Percentiles rank a stretch among this genome's conserved stretches.
Conservation (phyloP, 2,797 vertebrate genomes). For the Chelon auratus region DNA sequence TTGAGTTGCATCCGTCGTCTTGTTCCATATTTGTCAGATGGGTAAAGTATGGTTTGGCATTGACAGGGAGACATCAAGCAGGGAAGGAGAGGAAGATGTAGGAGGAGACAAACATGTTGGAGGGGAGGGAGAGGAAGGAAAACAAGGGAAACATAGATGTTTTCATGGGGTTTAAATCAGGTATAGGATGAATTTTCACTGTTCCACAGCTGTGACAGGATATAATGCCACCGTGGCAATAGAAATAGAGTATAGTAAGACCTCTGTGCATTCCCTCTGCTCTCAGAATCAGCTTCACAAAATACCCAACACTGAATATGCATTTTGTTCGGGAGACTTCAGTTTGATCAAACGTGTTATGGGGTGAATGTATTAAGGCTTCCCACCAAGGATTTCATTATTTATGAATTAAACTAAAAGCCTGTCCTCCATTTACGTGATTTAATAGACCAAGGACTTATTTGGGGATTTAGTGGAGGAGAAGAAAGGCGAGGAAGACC, state of each 20-base stretch:
- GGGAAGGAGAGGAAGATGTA: constrained; percentile 21
- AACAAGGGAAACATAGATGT: constrained; percentile 22
- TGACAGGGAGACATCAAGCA: constrained; percentile 39
- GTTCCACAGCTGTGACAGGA: constrained; percentile 55
- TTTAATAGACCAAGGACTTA: constrained; percentile 71
- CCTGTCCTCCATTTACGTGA: constrained; percentile 65
- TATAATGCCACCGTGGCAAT: constrained; percentile 50
- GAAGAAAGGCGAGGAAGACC: constrained; percentile 58
- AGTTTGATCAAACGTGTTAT: constrained; percentile 53
- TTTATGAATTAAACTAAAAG: constrained; percentile 78
- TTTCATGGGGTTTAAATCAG: constrained; percentile 49
- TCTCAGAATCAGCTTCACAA: constrained; percentile 9
- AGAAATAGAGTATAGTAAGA: background rate
- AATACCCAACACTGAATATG: constrained; percentile 14
- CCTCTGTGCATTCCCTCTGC: constrained; percentile 1
- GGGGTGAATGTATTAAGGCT: constrained; percentile 49
- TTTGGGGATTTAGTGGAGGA: constrained; percentile 67
- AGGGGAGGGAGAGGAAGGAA: constrained; percentile 12
- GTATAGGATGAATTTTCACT: constrained; percentile 44
- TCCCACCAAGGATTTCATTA: constrained; percentile 63
- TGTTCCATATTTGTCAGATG: constrained; percentile 51
- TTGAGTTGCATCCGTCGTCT: constrained; percentile 27
- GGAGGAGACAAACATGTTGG: constrained; percentile 15
- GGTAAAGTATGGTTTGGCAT: constrained; percentile 24
- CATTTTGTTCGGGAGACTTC: constrained; percentile 52